Evolutionary conservation across 2,113 vertebrate genomes (phyloP), one percentile per base, ranked within the genome.

Genomic region (Oxyura jamaicensis): DNA sequence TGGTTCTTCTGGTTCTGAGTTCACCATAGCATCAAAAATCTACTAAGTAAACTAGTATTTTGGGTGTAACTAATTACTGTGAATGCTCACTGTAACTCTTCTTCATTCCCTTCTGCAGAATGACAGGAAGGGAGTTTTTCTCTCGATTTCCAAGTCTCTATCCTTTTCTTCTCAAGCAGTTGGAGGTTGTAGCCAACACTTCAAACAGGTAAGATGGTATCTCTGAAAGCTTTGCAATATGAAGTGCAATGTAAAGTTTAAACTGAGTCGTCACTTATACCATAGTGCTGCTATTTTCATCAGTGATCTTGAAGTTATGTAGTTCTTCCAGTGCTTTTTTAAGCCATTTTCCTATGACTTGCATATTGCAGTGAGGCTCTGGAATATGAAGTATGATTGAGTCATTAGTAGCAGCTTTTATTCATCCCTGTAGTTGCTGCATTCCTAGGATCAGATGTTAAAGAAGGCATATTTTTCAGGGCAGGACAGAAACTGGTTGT

Each of bases 41-140:
- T 12, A 65, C 42, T 26, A 79, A 73, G 59, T 55, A 44, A 69
- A 83, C 39, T 35, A 41, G 3, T 90, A 20, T 62, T 90, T 90
- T 91, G 53, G 62, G 13, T 71, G 6, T 13, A 44, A 0, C 29
- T 35, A 36, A 42, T 41, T 74, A 50, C 39, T 67, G 36, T 26
- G 65, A 48, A 46, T 85, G 46, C 23, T 88, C 53, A 88, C 55
- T 84, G 19, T 81, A 35, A 67, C 35, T 86, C 14, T 55, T 83
- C 15, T 69, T 66, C 6, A 12, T 95, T 73, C 46, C 12, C 42
- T 84, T 97, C 91, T 84, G 50, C 94, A 99, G 99, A 97, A 99
- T 99, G 99, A 99, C 99, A 0, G 99, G 99, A 67, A 98, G 98
- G 12, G 99, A 99, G 95, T 99, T 99, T 86, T 99, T 99, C 97